Conservation (phyloP, 2,797 vertebrate genomes). For the Premnoplex brunnescens region DNA sequence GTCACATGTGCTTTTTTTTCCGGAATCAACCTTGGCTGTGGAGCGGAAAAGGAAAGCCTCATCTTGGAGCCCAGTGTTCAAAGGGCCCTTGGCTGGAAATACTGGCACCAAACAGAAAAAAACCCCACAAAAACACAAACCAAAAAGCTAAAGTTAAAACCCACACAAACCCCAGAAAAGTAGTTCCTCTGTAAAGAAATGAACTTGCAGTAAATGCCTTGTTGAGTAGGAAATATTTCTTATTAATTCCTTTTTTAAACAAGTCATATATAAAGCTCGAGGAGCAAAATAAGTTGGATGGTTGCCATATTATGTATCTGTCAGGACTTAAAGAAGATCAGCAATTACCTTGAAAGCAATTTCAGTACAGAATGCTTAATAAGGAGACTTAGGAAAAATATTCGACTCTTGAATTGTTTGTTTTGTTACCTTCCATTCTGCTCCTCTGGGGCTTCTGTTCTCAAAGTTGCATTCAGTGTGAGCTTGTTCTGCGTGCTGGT, state of each 20-base stretch:
- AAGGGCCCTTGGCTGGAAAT: not conserved
- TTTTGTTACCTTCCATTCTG: not conserved
- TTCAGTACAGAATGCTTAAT: not conserved
- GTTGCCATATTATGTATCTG: not conserved
- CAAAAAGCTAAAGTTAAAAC: not conserved
- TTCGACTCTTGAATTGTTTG: not conserved
- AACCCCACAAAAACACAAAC: too few species aligned
- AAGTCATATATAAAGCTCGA: not conserved
- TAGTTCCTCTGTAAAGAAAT: not conserved
- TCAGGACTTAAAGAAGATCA: not conserved
- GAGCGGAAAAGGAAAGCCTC: not conserved
- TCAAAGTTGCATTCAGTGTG: not conserved
- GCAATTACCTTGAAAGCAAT: not conserved
- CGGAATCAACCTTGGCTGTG: not conserved
- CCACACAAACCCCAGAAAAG: fast-evolving
- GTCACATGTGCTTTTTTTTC: not conserved
- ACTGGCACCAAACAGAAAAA: not conserved
- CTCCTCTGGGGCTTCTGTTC: not conserved
- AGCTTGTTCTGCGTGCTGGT: not conserved
- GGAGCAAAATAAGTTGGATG: not conserved
- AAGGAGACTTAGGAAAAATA: not conserved
- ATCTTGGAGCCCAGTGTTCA: not conserved
- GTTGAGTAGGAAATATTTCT: not conserved
- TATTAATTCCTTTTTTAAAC: not conserved
- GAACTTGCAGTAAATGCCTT: not conserved